A percentile compares a stretch with the other conserved stretches of the same genome.
Evolutionary conservation across 1,140 invertebrate species (phyloP).

Genomic region (Drosophila pruinosa): DNA sequence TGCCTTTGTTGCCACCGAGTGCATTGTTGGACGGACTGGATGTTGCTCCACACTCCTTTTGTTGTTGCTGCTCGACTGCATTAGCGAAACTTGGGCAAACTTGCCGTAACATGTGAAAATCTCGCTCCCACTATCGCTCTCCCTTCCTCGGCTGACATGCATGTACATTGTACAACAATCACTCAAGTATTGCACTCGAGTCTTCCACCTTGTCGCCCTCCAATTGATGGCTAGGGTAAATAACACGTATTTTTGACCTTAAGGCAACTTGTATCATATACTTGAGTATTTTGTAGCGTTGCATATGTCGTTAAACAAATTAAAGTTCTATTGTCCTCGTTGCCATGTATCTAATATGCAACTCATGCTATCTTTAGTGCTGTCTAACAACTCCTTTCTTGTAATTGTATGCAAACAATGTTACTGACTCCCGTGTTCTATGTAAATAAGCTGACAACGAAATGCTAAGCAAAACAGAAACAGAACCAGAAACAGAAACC

Average conservation of each 20-base stretch:
- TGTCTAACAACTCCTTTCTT: slow-evolving; percentile 34
- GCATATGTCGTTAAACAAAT: background rate
- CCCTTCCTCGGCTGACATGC: too few relatives aligned
- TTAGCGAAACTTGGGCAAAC: slow-evolving; percentile 31
- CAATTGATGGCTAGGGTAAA: background rate
- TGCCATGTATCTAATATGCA: background rate
- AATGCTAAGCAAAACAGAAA: slow-evolving; percentile 64
- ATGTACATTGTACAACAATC: slow-evolving; percentile 14
- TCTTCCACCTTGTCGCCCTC: background rate
- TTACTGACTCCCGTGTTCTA: slow-evolving; percentile 68
- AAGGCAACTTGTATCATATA: background rate
- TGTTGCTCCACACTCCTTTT: slow-evolving; percentile 13
- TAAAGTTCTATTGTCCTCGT: background rate
- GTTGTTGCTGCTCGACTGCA: slow-evolving; percentile 24
- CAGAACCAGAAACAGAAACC: slow-evolving; percentile 13
- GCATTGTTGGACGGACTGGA: slow-evolving; percentile 24
- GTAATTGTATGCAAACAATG: slow-evolving; percentile 79
- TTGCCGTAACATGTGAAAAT: slow-evolving; percentile 31
- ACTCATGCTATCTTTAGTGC: background rate
- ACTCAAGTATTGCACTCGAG: slow-evolving; percentile 25
- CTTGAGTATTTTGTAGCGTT: background rate
- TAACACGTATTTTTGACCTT: background rate
- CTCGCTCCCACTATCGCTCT: too few relatives aligned
- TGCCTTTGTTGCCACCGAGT: slow-evolving; percentile 42
- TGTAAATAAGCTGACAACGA: slow-evolving; percentile 71